Base-by-base conservation (phyloP, 2,797 vertebrate genomes). In the Graptemys geographica region DNA sequence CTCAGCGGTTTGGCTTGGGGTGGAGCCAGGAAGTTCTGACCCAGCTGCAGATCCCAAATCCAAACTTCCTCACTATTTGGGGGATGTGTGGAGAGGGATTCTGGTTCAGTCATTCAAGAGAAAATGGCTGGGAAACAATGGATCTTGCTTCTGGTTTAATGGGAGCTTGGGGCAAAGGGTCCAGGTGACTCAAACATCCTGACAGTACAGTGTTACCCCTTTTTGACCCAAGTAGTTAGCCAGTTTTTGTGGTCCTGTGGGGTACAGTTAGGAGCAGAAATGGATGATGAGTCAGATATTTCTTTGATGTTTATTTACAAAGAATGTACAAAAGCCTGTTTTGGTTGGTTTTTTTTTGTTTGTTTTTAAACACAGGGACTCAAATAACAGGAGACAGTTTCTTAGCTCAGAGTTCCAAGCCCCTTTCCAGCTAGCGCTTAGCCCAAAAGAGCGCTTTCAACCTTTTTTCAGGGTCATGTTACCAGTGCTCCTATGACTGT, bases 1-100 rank as follows among this genome's bases (percentile, higher is more conserved):
- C 44, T 59, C 51, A 25, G 79, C 5, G 11, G 6, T 78, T 84
- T 7, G 3, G 57, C 81, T 85, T 74, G 28, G 80, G 11, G 49
- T 84, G 90, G 80, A 72, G 89, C 74, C 44, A 33, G 16, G 11
- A 82, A 86, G 49, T 90, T 90, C 59, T 89, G 81, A 79, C 69
- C 56, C 37, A 11, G 53, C 62, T 12, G 59, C 85, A 83, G 72
- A 57, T 94, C 89, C 92, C 56, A 1, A 2, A 25, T n/a, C 33
- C 2, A 0, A 0, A 47, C n/a, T 51, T 88, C 12, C 25, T 81
- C 81, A 81, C 41, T 82, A 23, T 21, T 19, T 47, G 84, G 44
- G 15, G 80, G 84, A 93, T 23, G 52, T 21, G 87, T 28, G 15
- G 1, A 0, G 23, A 41, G 41, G 23, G 31, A 79, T 92, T 92